Conservation (phyloP, 2,888 invertebrate genomes). For the Timema podura region DNA sequence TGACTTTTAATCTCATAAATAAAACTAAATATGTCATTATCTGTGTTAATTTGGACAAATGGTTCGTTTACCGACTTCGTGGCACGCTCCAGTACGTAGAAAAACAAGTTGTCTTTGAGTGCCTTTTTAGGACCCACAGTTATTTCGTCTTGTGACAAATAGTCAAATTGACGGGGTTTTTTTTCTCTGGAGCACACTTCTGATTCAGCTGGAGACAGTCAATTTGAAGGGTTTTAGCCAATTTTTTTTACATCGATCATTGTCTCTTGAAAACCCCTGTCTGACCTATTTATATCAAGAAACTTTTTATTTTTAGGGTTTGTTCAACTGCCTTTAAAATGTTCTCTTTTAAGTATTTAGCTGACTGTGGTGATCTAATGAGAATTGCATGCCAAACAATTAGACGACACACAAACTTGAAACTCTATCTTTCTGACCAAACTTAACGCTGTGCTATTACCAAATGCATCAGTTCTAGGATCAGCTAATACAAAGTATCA, state of each 20-base stretch:
- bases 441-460: background rate
- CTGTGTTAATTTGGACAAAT: background rate
- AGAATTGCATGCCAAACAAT: background rate
- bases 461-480: conserved; percentile 8
- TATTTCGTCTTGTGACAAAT: background rate
- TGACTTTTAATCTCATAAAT: background rate
- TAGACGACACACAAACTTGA: background rate
- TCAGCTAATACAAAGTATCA: conserved; percentile 2
- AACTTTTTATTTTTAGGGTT: background rate
- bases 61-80: background rate
- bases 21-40: background rate
- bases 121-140: background rate
- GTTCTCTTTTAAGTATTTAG: conserved; percentile 4
- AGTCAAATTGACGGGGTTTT: background rate
- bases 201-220: background rate
- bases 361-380: background rate
- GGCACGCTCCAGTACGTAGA: background rate
- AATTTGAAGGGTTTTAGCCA: background rate
- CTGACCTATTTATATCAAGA: background rate
- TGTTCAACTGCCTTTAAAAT: conserved; percentile 9
- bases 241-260: background rate
- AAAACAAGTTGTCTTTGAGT: background rate
- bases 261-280: conserved; percentile 6
- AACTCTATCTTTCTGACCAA: conserved; percentile 4
- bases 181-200: background rate